Evolutionary conservation across 2,888 invertebrate species (phyloP), one percentile per base, ranked within the genome.

Genomic region (Meandrusa payeni): DNA sequence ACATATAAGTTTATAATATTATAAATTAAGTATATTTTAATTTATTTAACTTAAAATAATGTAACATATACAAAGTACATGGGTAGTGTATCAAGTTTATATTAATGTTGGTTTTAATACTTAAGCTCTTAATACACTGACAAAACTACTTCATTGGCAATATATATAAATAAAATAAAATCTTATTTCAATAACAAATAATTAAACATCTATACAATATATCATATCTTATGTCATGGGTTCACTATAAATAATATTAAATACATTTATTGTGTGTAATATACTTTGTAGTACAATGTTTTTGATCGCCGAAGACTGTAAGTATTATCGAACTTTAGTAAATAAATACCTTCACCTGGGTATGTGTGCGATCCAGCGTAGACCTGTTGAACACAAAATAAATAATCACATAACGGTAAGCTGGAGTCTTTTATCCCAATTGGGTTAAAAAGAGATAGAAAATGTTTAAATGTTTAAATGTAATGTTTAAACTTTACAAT

Each of bases 231-330:
- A 26, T 68, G 72, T 75, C 71, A 75, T 72, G 70, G 61, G 26
- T 61, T 46, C 58, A 59, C 41, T 48, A 52, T 40, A 26, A 41
- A 37, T 23, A 20, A 31, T 47, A 42, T 6, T 6, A 22, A 22
- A 24, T 12, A 22, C 1, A 43, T 62, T 74, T 78, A 91, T 64
- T 95, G 94, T 37, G 96, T 98, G 76, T 99, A 99, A 78, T 98
- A 99, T 36, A 99, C 98, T 82, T 99, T 93, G 81, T 99, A 99
- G 81, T 99, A 99, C 40, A 99, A 91, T 29, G 97, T 98, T 92
- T 99, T 99, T 59, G 98, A 98, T 64, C 99, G 92, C 99, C 99
- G 99, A 57, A 99, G 90, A 40, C 98, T 98, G 78, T 98, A 99
- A 0, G 98, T 97, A 86, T 99, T 99, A 88, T 99, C 99, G 81